phyloP scores from a whole-genome alignment of 2,113 vertebrate species.

The Actinemys pallida region DNA sequence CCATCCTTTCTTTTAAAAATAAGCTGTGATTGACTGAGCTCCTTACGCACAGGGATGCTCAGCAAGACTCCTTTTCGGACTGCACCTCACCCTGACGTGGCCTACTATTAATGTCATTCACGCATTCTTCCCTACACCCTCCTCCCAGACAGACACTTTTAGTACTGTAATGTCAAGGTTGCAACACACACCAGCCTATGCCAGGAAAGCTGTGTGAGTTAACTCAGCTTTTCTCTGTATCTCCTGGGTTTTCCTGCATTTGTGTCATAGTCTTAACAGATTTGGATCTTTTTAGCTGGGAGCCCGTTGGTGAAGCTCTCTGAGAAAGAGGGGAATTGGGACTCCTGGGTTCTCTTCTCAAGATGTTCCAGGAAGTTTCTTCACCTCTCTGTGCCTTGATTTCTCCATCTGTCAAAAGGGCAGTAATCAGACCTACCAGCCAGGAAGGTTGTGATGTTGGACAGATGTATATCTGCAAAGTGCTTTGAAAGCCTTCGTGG shows the following conservation, averaged over 20 bases:
- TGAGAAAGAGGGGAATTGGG: accelerated
- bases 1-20: not conserved
- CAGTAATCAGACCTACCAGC: accelerated
- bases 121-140: not conserved
- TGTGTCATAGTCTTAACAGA: not conserved
- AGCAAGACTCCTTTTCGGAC: not conserved
- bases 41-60: not conserved
- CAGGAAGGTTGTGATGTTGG: accelerated
- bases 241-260: not conserved
- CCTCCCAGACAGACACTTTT: not conserved
- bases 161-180: not conserved
- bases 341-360: not conserved
- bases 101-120: not conserved
- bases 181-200: not conserved
- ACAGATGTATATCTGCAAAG: not conserved
- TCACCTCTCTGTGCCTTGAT: accelerated
- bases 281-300: not conserved
- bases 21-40: too few species aligned
- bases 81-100: not conserved
- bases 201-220: not conserved
- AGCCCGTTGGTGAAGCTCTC: not conserved
- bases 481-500: not conserved
- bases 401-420: not conserved
- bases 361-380: not conserved
- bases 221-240: not conserved